phyloP scores from a whole-genome alignment of 2,888 invertebrate species.

The Heteromyza rotundicornis region DNA sequence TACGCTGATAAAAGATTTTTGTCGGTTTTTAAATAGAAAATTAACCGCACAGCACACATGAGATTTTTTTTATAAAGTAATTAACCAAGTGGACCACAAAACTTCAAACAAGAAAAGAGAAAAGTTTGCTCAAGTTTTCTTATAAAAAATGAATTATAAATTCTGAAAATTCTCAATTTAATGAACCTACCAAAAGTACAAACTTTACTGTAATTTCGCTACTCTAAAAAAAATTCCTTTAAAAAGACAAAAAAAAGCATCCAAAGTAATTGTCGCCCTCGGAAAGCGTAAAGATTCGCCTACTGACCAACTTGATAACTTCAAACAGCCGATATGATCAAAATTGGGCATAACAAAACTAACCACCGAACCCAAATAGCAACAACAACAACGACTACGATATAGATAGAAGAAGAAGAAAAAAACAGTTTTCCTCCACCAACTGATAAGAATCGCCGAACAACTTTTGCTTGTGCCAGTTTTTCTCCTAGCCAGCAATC shows the following conservation, averaged over 20 bases:
- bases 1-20: not conserved
- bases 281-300: constrained; percentile 16
- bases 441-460: not conserved
- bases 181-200: no score
- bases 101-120: no score
- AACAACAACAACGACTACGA: not conserved
- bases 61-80: no score
- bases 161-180: no score
- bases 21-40: not conserved
- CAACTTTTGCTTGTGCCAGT: not conserved
- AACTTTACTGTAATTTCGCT: no score
- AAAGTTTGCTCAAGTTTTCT: no score
- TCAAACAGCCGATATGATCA: no score
- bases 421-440: not conserved
- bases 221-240: no score
- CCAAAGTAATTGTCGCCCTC: constrained; percentile 3
- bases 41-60: not conserved
- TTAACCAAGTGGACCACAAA: no score
- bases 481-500: not conserved
- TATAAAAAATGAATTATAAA: no score
- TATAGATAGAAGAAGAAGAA: no score
- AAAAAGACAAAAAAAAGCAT: not conserved
- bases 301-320: constrained; percentile 22
- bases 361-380: not conserved
- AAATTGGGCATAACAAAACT: not conserved